A percentile compares a stretch with the other conserved stretches of the same genome.
Evolutionary conservation across 2,888 invertebrate genomes (phyloP).

Genomic region (Artemia sinica): DNA sequence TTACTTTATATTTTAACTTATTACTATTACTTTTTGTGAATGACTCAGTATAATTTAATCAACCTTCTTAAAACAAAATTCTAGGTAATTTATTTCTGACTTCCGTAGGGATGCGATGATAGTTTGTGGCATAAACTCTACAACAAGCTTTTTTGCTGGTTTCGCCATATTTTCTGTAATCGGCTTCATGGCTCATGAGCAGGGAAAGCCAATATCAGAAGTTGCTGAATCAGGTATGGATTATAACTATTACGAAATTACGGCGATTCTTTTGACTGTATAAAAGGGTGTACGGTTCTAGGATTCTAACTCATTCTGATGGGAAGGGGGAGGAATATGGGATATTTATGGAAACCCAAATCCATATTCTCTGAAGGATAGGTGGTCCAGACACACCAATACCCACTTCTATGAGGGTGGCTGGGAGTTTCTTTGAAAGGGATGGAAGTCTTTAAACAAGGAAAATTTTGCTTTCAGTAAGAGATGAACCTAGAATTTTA

Average conservation of each 20-base stretch:
- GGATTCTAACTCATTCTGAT: background rate
- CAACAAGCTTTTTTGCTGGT: constrained; percentile 83
- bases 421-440: too few relatives aligned
- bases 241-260: background rate
- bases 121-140: constrained; percentile 73
- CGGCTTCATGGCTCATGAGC: constrained; percentile 86
- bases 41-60: background rate
- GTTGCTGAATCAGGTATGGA: constrained; percentile 71
- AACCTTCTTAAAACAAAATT: background rate
- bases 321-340: background rate
- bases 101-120: constrained; percentile 59
- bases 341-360: background rate
- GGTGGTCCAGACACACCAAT: too few relatives aligned
- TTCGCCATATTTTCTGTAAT: constrained; percentile 87
- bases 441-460: too few relatives aligned
- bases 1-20: background rate
- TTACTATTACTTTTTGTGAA: background rate
- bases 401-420: too few relatives aligned
- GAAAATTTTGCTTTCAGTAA: too few relatives aligned
- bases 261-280: too few relatives aligned
- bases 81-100: background rate
- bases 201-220: constrained; percentile 73
- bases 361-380: too few relatives aligned
- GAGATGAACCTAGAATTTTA: too few relatives aligned
- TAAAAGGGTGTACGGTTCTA: background rate